A percentile compares a stretch with the other conserved stretches of the same genome.
These are phyloP conservation scores for Bovichtus diacanthus DNA, from an alignment of 2,797 vertebrate genomes.

Conservation along the genomic window DNA sequence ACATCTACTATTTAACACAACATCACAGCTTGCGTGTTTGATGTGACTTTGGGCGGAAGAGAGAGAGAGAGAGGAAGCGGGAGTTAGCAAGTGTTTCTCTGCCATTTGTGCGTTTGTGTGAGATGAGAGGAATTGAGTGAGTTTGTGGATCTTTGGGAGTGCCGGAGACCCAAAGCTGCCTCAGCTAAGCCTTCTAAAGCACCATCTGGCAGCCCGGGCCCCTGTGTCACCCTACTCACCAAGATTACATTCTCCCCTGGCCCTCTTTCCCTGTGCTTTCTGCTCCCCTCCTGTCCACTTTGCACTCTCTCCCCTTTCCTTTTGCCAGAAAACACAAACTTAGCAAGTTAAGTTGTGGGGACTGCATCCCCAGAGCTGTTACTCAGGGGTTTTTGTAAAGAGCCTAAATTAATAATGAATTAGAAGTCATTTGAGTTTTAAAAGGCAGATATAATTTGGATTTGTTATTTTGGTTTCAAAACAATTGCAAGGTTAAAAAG, in stretches of 20 bases:
- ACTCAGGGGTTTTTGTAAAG: conserved; percentile 26
- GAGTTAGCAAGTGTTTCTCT: conserved; percentile 36
- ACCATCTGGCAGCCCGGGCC: conserved; percentile 76
- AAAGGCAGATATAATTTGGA: conserved; percentile 40
- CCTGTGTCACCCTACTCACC: conserved; percentile 70
- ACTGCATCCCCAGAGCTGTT: conserved; percentile 6
- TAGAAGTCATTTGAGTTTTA: conserved; percentile 18
- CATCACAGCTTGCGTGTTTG: conserved; percentile 46
- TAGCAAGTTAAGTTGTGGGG: conserved; percentile 12
- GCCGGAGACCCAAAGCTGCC: conserved; percentile 64
- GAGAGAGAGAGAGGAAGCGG: neutral
- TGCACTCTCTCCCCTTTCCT: conserved; percentile 12
- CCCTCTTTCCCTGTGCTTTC: conserved; percentile 43
- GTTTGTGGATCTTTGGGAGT: conserved; percentile 67
- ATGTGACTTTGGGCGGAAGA: conserved; percentile 39
- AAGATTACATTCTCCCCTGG: conserved; percentile 74
- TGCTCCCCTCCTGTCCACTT: conserved; percentile 35
- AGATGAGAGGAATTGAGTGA: conserved; percentile 47
- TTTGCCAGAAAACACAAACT: conserved; percentile 34
- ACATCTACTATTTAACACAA: conserved; percentile 52
- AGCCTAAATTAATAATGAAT: conserved; percentile 44
- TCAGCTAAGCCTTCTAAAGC: conserved; percentile 77
- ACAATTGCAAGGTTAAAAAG: conserved; percentile 23
- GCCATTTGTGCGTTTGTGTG: conserved; percentile 49
- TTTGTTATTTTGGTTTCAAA: conserved; percentile 41